phyloP scores from a whole-genome alignment of 2,888 invertebrate species.

The Synanthedon vespiformis region DNA sequence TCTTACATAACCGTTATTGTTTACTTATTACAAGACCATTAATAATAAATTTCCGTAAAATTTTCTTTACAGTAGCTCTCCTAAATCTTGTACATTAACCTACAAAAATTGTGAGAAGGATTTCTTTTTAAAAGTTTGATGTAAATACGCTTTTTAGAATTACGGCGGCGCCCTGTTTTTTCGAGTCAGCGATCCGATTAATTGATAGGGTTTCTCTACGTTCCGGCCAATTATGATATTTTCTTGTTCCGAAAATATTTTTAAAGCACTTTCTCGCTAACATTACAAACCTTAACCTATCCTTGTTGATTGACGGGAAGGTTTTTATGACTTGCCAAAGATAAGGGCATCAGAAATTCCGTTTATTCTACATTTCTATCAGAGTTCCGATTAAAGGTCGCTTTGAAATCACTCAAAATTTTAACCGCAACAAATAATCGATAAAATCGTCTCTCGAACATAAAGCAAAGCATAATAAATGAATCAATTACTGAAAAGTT shows the following conservation, averaged over 20 bases:
- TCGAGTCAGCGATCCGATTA: slow-evolving; percentile 28
- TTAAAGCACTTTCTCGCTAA: background rate
- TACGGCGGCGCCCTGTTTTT: slow-evolving; percentile 13
- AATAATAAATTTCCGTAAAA: no score
- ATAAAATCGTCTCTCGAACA: slow-evolving; percentile 23
- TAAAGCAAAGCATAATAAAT: slow-evolving; percentile 32
- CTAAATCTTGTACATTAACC: no score
- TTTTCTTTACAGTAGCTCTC: no score
- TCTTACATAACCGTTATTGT: no score
- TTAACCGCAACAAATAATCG: slow-evolving; percentile 20
- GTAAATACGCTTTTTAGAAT: slow-evolving; percentile 4
- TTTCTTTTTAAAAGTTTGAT: background rate
- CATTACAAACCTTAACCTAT: no score
- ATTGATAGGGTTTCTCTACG: slow-evolving; percentile 24
- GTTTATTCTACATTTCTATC: no score
- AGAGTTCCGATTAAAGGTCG: no score
- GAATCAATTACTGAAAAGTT: slow-evolving; percentile 34
- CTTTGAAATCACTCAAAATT: slow-evolving; percentile 8
- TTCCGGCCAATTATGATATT: slow-evolving; percentile 15
- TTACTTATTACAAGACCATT: no score
- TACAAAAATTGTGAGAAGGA: background rate
- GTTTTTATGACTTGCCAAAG: no score
- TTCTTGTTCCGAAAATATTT: background rate
- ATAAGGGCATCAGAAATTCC: no score
- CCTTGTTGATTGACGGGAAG: no score